These are phyloP conservation scores for Triplophysa yarkandensis DNA, from an alignment of 2,797 vertebrate species.

Conservation along the genomic window DNA sequence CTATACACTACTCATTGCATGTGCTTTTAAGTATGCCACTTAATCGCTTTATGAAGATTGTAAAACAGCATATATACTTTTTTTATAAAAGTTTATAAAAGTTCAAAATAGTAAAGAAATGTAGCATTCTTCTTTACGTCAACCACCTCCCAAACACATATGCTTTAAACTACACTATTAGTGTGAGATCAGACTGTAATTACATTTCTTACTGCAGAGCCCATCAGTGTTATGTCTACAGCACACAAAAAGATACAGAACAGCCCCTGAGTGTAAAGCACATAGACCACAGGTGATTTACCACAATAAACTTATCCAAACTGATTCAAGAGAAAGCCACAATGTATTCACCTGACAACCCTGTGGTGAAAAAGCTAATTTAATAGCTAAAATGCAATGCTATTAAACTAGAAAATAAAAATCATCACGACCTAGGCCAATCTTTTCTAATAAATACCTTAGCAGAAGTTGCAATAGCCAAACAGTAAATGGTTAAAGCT, in stretches of 20 bases:
- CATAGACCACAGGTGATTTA: constrained; percentile 7
- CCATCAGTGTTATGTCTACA: neutral
- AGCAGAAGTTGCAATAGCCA: neutral
- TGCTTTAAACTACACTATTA: neutral
- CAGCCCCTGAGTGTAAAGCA: neutral
- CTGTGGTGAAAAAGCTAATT: neutral
- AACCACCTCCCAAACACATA: neutral
- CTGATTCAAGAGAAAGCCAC: constrained; percentile 4
- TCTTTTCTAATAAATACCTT: constrained; percentile 19
- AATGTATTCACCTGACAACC: neutral
- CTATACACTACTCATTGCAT: no score
- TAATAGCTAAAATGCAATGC: no score
- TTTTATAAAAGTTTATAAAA: neutral
- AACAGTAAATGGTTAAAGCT: no score
- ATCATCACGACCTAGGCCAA: no score
- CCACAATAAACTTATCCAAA: neutral
- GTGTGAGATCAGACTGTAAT: constrained; percentile 19
- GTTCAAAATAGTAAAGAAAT: neutral
- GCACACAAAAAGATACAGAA: constrained; percentile 4
- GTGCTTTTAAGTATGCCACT: no score
- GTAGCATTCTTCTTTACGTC: neutral
- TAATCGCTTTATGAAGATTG: no score
- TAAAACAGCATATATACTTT: neutral
- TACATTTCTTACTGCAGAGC: constrained; percentile 12
- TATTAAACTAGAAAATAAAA: no score